These are phyloP conservation scores for Mustelus asterias DNA, from an alignment of 2,113 vertebrate species.

Conservation along the genomic window DNA sequence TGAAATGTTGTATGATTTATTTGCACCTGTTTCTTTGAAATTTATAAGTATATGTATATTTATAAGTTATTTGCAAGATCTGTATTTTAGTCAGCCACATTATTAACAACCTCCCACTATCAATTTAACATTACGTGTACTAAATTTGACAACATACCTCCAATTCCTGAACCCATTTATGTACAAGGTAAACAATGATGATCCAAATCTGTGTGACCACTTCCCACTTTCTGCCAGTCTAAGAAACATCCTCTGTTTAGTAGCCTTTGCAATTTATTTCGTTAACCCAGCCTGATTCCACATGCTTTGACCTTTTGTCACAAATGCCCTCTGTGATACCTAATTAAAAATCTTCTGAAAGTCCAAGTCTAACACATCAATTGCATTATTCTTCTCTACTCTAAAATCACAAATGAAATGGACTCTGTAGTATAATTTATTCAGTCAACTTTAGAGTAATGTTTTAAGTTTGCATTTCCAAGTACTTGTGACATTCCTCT, in stretches of 20 bases:
- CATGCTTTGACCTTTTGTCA: neutral
- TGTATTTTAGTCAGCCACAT: neutral
- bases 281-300: neutral
- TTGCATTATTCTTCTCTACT: neutral
- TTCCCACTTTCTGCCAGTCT: neutral
- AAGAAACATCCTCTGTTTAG: neutral
- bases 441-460: neutral
- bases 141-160: neutral
- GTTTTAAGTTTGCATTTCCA: neutral
- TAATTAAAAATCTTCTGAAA: neutral
- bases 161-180: neutral
- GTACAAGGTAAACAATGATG: neutral
- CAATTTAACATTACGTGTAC: neutral
- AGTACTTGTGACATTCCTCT: neutral
- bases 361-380: neutral
- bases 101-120: neutral
- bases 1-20: neutral
- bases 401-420: neutral
- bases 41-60: no score
- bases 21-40: neutral
- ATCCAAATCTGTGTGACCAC: neutral
- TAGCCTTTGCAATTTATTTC: neutral
- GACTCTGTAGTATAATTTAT: neutral
- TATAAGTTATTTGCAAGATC: neutral
- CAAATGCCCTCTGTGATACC: neutral